Base-by-base conservation (phyloP, 2,888 invertebrate species). In the Seira ritae region DNA sequence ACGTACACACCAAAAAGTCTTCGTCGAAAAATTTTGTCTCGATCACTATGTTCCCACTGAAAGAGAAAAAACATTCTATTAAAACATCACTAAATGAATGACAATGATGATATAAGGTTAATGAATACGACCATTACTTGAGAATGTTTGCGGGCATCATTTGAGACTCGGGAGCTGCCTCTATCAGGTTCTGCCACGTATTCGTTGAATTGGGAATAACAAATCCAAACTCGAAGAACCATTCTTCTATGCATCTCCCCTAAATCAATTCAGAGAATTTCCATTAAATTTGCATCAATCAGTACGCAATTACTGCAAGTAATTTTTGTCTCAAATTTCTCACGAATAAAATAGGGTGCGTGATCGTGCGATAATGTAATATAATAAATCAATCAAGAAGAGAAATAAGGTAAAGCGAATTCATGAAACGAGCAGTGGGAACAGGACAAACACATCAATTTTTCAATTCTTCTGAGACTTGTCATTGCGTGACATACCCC, bases 131-230 rank as follows among this genome's bases (percentile, higher is more conserved):
- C 0, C 77, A 91, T 91, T 92, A 98, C 98, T 97, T 99, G 88
- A 99, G 93, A 85, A 99, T 94, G 91, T 96, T 96, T 3, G 99
- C 98, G n/a, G 99, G 99, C 97, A 99, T 98, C 99, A 99, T 99
- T 92, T 99, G 98, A 76, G 97, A 97, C 91, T 99, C 99, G 0
- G 99, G 99, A 0, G 99, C 99, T 12, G 99, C 99, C 92, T 99
- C 98, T 89, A 99, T 98, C 80, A 98, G 93, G 76, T 97, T 98
- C 91, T 99, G 99, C 99, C 99, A 99, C 12, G 99, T 99, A 91
- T 99, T 99, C 65, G 98, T 99, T 8, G 99, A 99, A 89, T 97
- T 97, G 0, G 98, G 96, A 90, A 99, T 98, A 17, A 99, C 99
- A 92, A 97, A 98, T 62, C 99, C 99, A 93, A 99, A 99, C 91